These are phyloP conservation scores for Drosophila pegasa DNA, from an alignment of 2,888 invertebrate species.

Conservation along the genomic window DNA sequence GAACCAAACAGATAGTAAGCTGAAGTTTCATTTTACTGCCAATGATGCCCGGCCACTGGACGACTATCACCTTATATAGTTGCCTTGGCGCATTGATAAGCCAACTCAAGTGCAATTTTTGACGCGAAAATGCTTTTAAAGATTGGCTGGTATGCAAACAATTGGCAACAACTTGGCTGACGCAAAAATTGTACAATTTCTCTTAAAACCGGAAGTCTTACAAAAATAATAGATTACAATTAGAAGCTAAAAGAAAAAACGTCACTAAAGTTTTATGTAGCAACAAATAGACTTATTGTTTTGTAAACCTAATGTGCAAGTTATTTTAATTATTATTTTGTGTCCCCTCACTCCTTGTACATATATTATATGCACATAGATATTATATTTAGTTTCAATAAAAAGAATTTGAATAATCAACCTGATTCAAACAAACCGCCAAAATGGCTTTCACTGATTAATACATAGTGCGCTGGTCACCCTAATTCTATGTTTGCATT, in stretches of 20 bases:
- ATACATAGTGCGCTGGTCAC: background rate
- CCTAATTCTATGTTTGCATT: background rate
- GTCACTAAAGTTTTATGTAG: too few relatives aligned
- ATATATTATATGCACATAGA: background rate
- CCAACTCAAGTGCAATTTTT: constrained; percentile 30
- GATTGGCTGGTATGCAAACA: constrained; percentile 57
- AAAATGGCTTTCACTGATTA: too few relatives aligned
- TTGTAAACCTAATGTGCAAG: too few relatives aligned
- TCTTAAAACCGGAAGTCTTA: background rate
- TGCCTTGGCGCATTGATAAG: constrained; percentile 30
- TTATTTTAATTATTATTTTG: too few relatives aligned
- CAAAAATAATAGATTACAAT: too few relatives aligned
- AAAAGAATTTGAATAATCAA: background rate
- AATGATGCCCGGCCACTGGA: constrained; percentile 32
- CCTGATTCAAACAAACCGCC: background rate
- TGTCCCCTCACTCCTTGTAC: accelerated
- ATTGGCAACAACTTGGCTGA: constrained; percentile 23
- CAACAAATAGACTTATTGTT: too few relatives aligned
- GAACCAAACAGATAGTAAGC: constrained; percentile 47
- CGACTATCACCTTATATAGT: constrained; percentile 51
- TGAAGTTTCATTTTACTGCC: constrained; percentile 57
- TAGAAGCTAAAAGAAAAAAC: too few relatives aligned
- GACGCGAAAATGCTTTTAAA: constrained; percentile 69
- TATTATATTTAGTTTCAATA: background rate
- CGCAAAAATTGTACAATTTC: constrained; percentile 1